Evolutionary conservation across 2,113 vertebrate species (phyloP).

Genomic region (Clupea harengus): DNA sequence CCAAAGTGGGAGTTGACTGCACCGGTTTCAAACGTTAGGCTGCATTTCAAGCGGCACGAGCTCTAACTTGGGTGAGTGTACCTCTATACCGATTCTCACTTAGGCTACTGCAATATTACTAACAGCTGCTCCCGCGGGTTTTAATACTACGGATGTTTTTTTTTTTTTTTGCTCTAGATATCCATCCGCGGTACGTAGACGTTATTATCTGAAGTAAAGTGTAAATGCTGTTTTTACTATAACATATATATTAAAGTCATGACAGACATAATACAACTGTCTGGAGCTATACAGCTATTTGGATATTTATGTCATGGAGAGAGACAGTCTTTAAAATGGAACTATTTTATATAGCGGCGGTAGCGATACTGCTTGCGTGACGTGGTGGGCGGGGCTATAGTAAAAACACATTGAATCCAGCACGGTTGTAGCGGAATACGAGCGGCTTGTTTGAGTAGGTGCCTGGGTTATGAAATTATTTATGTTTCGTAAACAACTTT

Average conservation of each 20-base stretch:
- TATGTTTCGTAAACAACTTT: no score
- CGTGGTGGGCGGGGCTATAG: slow-evolving; percentile 8
- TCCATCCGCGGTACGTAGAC: slow-evolving; percentile 33
- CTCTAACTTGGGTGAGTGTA: not conserved
- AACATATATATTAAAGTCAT: no score
- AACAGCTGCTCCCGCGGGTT: slow-evolving; percentile 42
- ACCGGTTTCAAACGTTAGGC: slow-evolving; percentile 11
- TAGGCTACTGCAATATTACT: slow-evolving; percentile 44
- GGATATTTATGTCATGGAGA: not conserved
- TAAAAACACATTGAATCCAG: slow-evolving; percentile 7
- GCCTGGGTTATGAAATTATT: not conserved
- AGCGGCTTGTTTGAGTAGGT: not conserved
- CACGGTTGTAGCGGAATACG: not conserved
- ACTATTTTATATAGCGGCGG: not conserved
- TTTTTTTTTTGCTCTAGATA: slow-evolving; percentile 40
- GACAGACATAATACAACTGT: no score
- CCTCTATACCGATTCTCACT: slow-evolving; percentile 12
- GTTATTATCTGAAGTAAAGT: not conserved
- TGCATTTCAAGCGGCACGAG: not conserved
- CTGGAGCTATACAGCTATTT: not conserved
- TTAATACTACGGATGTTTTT: slow-evolving; percentile 43
- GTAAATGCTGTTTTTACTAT: not conserved
- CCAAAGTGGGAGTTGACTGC: slow-evolving; percentile 30
- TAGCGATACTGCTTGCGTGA: not conserved
- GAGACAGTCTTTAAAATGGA: not conserved